Base-by-base conservation (phyloP, 2,888 invertebrate species). In the Pristionchus arcanus region DNA sequence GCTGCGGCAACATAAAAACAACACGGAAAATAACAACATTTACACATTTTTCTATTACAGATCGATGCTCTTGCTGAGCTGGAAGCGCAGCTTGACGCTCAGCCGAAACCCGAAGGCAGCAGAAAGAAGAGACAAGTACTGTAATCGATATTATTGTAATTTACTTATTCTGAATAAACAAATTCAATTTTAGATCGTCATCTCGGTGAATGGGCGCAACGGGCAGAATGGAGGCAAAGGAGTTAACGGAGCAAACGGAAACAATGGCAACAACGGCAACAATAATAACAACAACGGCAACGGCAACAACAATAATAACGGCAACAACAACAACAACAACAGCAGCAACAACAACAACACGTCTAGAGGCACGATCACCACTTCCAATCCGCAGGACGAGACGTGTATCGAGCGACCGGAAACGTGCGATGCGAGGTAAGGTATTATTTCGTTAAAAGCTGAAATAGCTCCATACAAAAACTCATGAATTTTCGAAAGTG, bases 131-230 rank as follows among this genome's bases (percentile, higher is more conserved):
- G 49, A 16, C 81, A 81, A 53, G 19, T 49, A 25, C n/a, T 21
- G 28, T 31, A 28, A 15, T 28, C 28, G n/a, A 68, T 68, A 63
- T n/a, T 63, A 4, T 21, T 63, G 9, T n/a, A n/a, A n/a, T 59
- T 63, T 21, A 37, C 2, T 25, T 74, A 34, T 21, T 13, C 11
- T 1, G 28, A 31, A 37, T 74, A 31, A 9, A 28, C 16, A 25
- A 13, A 25, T 31, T 34, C 71, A 81, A 1, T 21, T 49, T 92
- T 77, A 92, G 92, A 53, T 89, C n/a, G n/a, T 63, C n/a, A 63
- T 63, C 25, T 63, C 63, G 9, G 2, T n/a, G 9, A 63, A 63
- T 63, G 63, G 63, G 25, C n/a, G 63, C n/a, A 63, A 63, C 25
- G 55, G 55, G 21, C 55, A 55, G 21, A 55, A 55, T 55, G 55